Base-by-base conservation (phyloP, 1,140 invertebrate genomes). In the Zaprionus tsacasi region DNA sequence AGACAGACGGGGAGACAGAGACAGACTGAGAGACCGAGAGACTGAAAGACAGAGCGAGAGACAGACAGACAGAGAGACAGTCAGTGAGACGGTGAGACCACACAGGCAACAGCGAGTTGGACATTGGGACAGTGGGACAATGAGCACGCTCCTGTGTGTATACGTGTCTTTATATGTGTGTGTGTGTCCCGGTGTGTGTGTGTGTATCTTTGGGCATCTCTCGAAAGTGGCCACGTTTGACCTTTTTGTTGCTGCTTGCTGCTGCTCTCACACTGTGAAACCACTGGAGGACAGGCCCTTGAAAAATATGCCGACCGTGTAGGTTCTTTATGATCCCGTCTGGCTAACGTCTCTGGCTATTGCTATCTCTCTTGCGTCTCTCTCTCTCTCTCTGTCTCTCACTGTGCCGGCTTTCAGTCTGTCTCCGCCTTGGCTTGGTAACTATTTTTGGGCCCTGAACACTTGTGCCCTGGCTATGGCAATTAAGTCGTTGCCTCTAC, bases 251-350 rank as follows among this genome's bases (percentile, higher is more conserved):
- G 35, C 13, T 57, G 33, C 30, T 40, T 6, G 27, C 3, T 52
- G 48, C 36, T 54, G 56, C 64, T 68, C 67, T 71, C 73, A 76
- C 61, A 71, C 61, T 66, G 68, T 30, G 40, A 68, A 63, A 75
- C 60, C 57, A 45, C 58, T 67, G 56, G 38, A 65, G 69, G 40
- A 75, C 38, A 55, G 70, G 63, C 74, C 63, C 74, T 76, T 76
- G 74, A 76, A 59, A 76, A 76, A 76, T 76, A 71, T 76, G 73
- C 73, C 61, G 73, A 71, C 56, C 65, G 50, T 73, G 57, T 73
- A 69, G 65, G 70, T 70, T 77, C 68, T 87, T 73, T 87, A 82
- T 82, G 80, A 81, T 82, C 76, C 70, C 66, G 69, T 78, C 80
- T 82, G 70, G 48, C 36, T 52, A 25, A 13, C 25, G 33, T 30